phyloP scores from a whole-genome alignment of 2,797 vertebrate genomes.

The Eidolon dupreanum region DNA sequence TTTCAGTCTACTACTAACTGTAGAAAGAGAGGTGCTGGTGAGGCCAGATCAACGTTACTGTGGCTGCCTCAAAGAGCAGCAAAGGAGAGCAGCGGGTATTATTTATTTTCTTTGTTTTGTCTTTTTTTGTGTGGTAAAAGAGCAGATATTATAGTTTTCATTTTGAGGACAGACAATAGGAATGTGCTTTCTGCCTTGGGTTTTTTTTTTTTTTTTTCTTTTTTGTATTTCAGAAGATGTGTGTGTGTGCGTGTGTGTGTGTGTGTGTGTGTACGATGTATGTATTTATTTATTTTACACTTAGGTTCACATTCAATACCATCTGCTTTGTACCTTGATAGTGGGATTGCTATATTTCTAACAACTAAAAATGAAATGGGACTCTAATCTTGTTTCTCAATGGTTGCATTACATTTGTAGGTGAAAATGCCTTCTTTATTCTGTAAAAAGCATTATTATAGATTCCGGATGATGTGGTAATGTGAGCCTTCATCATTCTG shows the following conservation, averaged over 20 bases:
- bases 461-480: accelerated
- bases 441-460: neutral
- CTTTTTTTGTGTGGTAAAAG: neutral
- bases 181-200: neutral
- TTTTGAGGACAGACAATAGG: neutral
- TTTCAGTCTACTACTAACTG: neutral
- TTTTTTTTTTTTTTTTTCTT: too few relatives aligned
- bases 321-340: neutral
- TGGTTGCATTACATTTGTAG: neutral
- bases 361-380: neutral
- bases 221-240: too few relatives aligned
- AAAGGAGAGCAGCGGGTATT: neutral
- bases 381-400: neutral
- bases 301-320: too few relatives aligned
- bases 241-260: too few relatives aligned
- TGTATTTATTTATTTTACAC: too few relatives aligned
- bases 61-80: neutral
- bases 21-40: neutral
- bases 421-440: neutral
- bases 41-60: neutral
- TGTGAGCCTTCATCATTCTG: neutral
- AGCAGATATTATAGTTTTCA: neutral
- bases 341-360: neutral
- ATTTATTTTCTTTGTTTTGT: neutral
- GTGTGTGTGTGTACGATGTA: too few relatives aligned